Evolutionary conservation across 2,113 vertebrate species (phyloP).

Genomic region (Brachyistius frenatus): DNA sequence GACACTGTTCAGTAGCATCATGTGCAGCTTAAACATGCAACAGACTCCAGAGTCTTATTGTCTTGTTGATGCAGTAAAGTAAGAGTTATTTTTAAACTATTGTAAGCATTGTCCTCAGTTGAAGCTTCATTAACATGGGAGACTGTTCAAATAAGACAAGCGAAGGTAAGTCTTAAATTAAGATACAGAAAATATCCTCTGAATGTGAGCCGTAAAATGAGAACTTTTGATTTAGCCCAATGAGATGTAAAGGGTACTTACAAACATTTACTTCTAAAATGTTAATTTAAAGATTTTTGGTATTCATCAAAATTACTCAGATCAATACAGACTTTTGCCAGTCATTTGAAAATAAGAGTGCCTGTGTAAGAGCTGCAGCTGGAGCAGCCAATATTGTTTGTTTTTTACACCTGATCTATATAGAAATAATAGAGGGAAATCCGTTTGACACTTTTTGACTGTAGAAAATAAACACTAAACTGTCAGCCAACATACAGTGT

Average conservation of each 20-base stretch:
- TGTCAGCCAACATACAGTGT: no score
- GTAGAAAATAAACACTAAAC: no score
- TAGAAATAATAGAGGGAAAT: no score
- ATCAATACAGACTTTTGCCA: no score
- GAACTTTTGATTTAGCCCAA: neutral
- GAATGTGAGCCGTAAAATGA: neutral
- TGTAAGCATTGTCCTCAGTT: neutral
- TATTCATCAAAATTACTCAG: no score
- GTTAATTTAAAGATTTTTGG: no score
- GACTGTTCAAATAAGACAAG: accelerated
- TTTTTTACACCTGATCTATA: no score
- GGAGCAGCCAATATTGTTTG: no score
- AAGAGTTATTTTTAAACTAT: neutral
- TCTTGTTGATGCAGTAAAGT: neutral
- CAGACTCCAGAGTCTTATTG: neutral
- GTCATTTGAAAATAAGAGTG: no score
- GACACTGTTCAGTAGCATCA: neutral
- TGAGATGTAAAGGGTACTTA: neutral
- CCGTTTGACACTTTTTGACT: no score
- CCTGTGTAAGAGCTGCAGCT: no score
- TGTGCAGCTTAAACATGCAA: neutral
- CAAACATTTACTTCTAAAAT: no score
- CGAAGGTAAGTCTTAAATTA: conserved; percentile 54
- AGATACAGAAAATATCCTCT: neutral
- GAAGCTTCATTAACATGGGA: conserved; percentile 3